Conservation (phyloP, 2,888 invertebrate genomes). For the Drosophila prolongata region DNA sequence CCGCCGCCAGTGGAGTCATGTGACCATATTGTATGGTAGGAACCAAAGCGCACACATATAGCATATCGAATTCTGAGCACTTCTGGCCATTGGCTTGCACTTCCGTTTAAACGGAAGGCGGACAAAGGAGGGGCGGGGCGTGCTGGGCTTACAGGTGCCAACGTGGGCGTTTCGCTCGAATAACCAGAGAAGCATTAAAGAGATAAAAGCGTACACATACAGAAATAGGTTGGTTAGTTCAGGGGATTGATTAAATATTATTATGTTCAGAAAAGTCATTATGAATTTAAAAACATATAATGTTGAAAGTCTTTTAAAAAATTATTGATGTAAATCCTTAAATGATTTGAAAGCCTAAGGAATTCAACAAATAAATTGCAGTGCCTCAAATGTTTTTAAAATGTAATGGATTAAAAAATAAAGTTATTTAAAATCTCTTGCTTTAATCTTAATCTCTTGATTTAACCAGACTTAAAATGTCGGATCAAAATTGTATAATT, state of each 20-base stretch:
- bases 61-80: slow-evolving; percentile 67
- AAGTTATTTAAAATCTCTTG: no score
- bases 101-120: slow-evolving; percentile 53
- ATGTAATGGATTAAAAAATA: no score
- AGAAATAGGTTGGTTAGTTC: not conserved
- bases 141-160: slow-evolving; percentile 30
- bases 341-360: no score
- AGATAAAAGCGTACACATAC: slow-evolving; percentile 2
- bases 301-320: no score
- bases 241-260: not conserved
- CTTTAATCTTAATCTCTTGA: no score
- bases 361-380: no score
- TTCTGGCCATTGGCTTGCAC: slow-evolving; percentile 75
- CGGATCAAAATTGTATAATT: no score
- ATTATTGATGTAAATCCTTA: no score
- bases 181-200: slow-evolving; percentile 4
- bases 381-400: no score
- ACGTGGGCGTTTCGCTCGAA: slow-evolving; percentile 28
- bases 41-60: not conserved
- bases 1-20: slow-evolving; percentile 32
- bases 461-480: no score
- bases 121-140: not conserved
- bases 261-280: no score
- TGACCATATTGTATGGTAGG: slow-evolving; percentile 17
- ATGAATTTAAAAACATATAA: no score